These are phyloP conservation scores for Eueides isabella DNA, from an alignment of 1,140 invertebrate genomes.

Conservation along the genomic window DNA sequence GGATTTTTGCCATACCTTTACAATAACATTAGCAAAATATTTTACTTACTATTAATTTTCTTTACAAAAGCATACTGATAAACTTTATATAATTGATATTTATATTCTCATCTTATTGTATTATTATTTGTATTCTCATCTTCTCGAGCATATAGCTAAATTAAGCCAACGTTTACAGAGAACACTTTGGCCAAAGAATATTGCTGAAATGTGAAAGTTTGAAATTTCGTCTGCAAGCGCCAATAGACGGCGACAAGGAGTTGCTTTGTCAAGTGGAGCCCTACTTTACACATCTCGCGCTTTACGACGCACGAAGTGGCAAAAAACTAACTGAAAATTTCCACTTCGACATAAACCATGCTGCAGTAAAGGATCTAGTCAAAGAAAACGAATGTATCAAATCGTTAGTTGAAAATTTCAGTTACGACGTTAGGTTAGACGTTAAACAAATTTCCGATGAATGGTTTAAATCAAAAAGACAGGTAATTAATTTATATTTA, in stretches of 20 bases:
- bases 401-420: conserved; percentile 77
- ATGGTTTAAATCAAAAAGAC: conserved; percentile 78
- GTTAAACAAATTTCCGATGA: conserved; percentile 77
- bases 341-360: conserved; percentile 93
- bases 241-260: conserved; percentile 89
- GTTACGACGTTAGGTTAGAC: conserved; percentile 79
- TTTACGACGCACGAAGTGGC: conserved; percentile 93
- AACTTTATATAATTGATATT: not conserved
- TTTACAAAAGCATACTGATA: not conserved
- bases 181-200: conserved; percentile 93
- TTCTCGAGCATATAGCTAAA: not conserved
- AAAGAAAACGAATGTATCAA: conserved; percentile 72
- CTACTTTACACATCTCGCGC: conserved; percentile 92
- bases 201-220: conserved; percentile 92
- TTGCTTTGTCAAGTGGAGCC: conserved; percentile 94
- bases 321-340: conserved; percentile 97
- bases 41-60: not conserved
- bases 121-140: too few species aligned
- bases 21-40: not conserved
- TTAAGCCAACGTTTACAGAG: conserved; percentile 81
- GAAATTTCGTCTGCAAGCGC: conserved; percentile 91
- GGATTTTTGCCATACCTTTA: not conserved
- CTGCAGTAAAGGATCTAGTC: conserved; percentile 81
- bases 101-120: too few species aligned
- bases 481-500: conserved; percentile 53